phyloP scores from a whole-genome alignment of 1,140 invertebrate species.

The Latrodectus geometricus region DNA sequence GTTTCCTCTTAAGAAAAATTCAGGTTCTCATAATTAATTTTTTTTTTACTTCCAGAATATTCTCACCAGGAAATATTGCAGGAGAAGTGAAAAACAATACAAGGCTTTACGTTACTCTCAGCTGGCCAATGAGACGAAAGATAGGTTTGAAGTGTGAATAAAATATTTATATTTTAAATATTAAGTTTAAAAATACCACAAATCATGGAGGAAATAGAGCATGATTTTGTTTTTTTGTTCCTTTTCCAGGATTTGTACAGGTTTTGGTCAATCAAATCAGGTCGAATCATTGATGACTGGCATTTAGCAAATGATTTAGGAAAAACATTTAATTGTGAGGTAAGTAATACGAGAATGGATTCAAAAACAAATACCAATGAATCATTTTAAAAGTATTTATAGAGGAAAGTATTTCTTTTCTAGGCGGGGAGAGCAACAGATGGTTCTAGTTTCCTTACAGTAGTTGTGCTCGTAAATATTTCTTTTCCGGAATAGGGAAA shows the following conservation, averaged over 20 bases:
- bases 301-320: constrained; percentile 18
- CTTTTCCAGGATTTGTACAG: constrained; percentile 26
- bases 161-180: neutral
- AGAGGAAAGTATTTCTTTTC: neutral
- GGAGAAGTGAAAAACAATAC: no score
- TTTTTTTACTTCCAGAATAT: no score
- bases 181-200: neutral
- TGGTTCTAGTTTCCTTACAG: no score
- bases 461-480: no score
- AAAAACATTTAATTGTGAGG: constrained; percentile 42
- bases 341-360: neutral
- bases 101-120: neutral
- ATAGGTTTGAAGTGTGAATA: neutral
- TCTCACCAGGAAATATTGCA: no score
- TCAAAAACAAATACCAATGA: neutral
- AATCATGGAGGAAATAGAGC: neutral
- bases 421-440: no score
- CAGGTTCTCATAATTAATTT: no score
- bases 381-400: neutral
- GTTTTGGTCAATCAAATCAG: constrained; percentile 33
- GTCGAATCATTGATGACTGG: constrained; percentile 16
- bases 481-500: no score
- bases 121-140: neutral
- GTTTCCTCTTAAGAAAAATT: no score
- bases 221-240: neutral